Base-by-base conservation (phyloP, 2,888 invertebrate species). In the Osmoderma eremita region DNA sequence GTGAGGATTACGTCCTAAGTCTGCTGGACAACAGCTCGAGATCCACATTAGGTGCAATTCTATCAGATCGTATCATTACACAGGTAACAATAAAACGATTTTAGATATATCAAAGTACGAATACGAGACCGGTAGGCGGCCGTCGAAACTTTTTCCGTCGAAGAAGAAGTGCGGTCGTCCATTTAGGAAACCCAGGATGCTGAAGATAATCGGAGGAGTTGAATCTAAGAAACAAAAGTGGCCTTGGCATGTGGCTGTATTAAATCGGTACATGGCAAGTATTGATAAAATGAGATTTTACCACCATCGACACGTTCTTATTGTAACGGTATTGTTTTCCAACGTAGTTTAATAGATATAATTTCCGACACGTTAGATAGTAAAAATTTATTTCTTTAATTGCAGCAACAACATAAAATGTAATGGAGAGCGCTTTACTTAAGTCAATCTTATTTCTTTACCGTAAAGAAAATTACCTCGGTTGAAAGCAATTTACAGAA, bases 231-330 rank as follows among this genome's bases (percentile, higher is more conserved):
- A 88, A 54, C 92, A 94, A 41, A 91, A 91, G 78, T 97, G 97
- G 96, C 95, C 95, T 0, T 97, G 97, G 96, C 95, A 96, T 84
- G 95, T 94, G 17, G 95, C 93, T 61, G 89, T 97, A 62, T 86
- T 97, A 67, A 96, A 95, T 81, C 86, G 91, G 77, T 90, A 88
- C 80, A 90, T 90, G 86, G 93, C 92, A 82, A 79, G 82, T 77
- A 50, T 22, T 42, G 10, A 5, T 22, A n/a, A 5, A 41, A 24
- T 42, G 1, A 30, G 10, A 8, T 30, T 5, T 30, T 30, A 30
- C n/a, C n/a, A n/a, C n/a, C n/a, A n/a, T n/a, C n/a, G n/a, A n/a
- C n/a, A n/a, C n/a, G n/a, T n/a, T n/a, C 10, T n/a, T 1, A 18
- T 38, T 13, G 15, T 5, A 13, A 22, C 24, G 15, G 13, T 22